These are phyloP conservation scores for Semaprochilodus insignis DNA, from an alignment of 2,797 vertebrate genomes.

Conservation along the genomic window DNA sequence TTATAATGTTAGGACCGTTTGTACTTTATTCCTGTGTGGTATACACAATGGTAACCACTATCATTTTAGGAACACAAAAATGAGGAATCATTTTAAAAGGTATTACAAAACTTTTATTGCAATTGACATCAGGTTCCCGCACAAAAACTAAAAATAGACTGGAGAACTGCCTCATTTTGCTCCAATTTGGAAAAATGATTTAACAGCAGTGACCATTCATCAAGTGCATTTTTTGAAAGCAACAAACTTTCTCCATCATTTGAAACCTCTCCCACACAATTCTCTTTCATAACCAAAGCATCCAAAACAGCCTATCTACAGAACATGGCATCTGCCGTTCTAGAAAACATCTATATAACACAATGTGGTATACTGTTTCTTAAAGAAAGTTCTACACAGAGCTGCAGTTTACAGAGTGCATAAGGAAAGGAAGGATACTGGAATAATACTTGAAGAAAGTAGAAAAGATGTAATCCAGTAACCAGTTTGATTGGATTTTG, in stretches of 20 bases:
- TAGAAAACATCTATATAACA: not conserved
- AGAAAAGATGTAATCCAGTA: not conserved
- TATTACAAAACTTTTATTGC: slow-evolving; percentile 79
- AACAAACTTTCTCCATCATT: not conserved
- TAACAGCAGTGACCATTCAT: slow-evolving; percentile 19
- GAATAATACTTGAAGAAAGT: slow-evolving; percentile 17
- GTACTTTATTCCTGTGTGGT: slow-evolving; percentile 36
- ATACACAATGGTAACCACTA: slow-evolving; percentile 16
- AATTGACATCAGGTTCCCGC: slow-evolving; percentile 63
- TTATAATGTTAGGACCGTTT: not conserved
- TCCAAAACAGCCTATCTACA: not conserved
- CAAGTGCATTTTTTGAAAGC: slow-evolving; percentile 49
- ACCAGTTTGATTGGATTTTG: slow-evolving; percentile 23
- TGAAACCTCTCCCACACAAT: not conserved
- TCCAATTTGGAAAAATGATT: slow-evolving; percentile 37
- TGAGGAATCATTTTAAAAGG: slow-evolving; percentile 66
- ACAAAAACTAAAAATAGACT: slow-evolving; percentile 59
- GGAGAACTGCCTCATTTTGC: slow-evolving; percentile 46
- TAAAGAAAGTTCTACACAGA: slow-evolving; percentile 4
- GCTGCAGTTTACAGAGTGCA: not conserved
- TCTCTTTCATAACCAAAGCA: not conserved
- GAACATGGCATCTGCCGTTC: slow-evolving; percentile 5
- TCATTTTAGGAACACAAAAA: slow-evolving; percentile 45
- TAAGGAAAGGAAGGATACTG: not conserved
- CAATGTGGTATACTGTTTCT: not conserved